Evolutionary conservation across 2,797 vertebrate genomes (phyloP).

Genomic region (Choloepus didactylus): DNA sequence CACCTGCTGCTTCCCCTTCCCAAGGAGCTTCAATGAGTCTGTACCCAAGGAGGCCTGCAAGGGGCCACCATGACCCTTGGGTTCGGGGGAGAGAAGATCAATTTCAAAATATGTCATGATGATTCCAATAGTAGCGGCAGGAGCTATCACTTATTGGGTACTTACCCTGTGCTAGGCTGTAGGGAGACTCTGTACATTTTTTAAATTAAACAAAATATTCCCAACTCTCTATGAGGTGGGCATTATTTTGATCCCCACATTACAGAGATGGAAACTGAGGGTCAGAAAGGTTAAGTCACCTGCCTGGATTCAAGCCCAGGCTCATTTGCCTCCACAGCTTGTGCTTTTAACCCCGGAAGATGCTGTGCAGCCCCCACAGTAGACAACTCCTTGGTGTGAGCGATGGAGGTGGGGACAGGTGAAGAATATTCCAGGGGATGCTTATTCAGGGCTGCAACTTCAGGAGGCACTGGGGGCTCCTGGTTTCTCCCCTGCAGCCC

Average conservation of each 20-base stretch:
- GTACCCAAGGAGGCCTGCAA: not conserved
- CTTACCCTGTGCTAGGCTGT: not conserved
- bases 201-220: slow-evolving; percentile 35
- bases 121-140: not conserved
- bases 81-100: not conserved
- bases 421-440: not conserved
- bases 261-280: slow-evolving; percentile 47
- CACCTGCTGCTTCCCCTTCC: not conserved
- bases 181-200: not conserved
- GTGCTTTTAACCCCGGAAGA: not conserved
- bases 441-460: not conserved
- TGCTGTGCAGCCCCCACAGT: not conserved
- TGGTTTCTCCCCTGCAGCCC: not conserved
- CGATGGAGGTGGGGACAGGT: not conserved
- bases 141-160: not conserved
- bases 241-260: slow-evolving; percentile 11
- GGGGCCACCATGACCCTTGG: not conserved
- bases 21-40: not conserved
- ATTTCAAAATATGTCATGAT: not conserved
- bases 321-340: not conserved
- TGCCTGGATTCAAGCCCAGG: not conserved
- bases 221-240: not conserved
- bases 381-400: not conserved
- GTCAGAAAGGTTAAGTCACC: not conserved
- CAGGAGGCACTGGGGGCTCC: not conserved